Conservation (phyloP, 2,113 vertebrate genomes). For the Nymphicus hollandicus region DNA sequence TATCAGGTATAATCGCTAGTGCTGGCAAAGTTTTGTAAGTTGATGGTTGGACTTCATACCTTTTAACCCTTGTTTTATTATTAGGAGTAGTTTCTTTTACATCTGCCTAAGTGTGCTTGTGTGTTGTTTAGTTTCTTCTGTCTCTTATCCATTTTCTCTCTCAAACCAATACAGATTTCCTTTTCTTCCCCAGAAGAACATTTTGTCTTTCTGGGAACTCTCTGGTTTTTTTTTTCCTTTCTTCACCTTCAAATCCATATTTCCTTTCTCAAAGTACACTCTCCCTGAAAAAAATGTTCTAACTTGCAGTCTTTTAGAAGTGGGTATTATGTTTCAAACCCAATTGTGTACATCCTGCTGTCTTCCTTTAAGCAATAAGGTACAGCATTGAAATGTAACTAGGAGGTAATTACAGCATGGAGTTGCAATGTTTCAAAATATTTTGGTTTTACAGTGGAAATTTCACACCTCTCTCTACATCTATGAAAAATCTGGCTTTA, state of each 20-base stretch:
- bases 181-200: neutral
- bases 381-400: neutral
- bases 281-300: neutral
- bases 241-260: neutral
- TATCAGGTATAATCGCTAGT: neutral
- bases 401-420: neutral
- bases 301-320: neutral
- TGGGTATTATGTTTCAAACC: neutral
- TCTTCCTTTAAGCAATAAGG: neutral
- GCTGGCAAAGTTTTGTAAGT: neutral
- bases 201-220: neutral
- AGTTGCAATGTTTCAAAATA: neutral
- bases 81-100: neutral
- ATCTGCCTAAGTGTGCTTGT: neutral
- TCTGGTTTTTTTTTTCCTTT: neutral
- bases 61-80: constrained; percentile 9
- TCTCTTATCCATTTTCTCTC: neutral
- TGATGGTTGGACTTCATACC: constrained; percentile 1
- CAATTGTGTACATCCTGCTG: neutral
- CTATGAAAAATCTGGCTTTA: neutral
- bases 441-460: neutral
- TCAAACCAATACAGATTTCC: neutral
- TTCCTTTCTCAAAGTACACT: neutral
- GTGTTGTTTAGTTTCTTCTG: neutral
- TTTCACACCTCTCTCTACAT: neutral